These are phyloP conservation scores for Microchirus variegatus DNA, from an alignment of 2,797 vertebrate genomes.

Conservation along the genomic window DNA sequence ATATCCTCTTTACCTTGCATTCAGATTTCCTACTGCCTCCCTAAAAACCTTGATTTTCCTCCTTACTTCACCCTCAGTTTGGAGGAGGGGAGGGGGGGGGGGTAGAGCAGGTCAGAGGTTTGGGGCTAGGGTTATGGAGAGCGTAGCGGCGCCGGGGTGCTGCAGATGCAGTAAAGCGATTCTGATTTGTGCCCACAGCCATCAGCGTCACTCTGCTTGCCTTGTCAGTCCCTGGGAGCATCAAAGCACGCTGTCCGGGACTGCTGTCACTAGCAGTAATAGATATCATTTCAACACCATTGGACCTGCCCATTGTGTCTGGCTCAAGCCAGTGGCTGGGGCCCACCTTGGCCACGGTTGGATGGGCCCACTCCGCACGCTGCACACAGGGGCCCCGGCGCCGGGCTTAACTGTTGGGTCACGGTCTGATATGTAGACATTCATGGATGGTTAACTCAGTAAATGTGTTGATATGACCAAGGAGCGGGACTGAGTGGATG, in stretches of 20 bases:
- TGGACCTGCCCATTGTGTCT: slow-evolving; percentile 70
- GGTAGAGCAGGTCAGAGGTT: slow-evolving; percentile 53
- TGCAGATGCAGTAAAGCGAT: slow-evolving; percentile 86
- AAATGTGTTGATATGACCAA: slow-evolving; percentile 69
- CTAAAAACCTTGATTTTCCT: slow-evolving; percentile 12
- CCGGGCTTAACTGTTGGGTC: slow-evolving; percentile 77
- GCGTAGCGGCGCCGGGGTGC: slow-evolving; percentile 57
- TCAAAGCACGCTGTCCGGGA: slow-evolving; percentile 83
- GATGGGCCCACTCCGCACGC: slow-evolving; percentile 54
- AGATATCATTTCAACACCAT: slow-evolving; percentile 90
- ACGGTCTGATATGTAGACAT: slow-evolving; percentile 72
- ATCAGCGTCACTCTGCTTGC: slow-evolving; percentile 87
- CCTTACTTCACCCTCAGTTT: slow-evolving; percentile 42
- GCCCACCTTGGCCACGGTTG: slow-evolving; percentile 72
- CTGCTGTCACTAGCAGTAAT: slow-evolving; percentile 92
- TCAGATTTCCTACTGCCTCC: slow-evolving; percentile 13
- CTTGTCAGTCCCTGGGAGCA: slow-evolving; percentile 84
- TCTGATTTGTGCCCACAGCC: slow-evolving; percentile 92
- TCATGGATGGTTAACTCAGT: slow-evolving; percentile 74
- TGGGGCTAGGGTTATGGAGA: slow-evolving; percentile 55
- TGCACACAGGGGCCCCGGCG: slow-evolving; percentile 61
- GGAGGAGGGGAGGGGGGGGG: slow-evolving; percentile 32
- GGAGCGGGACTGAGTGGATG: slow-evolving; percentile 37
- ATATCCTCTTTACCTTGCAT: background rate
- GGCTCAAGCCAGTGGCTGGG: slow-evolving; percentile 63